Evolutionary conservation across 2,797 vertebrate species (phyloP), one percentile per base, ranked within the genome.

Genomic region (Leptoclinus maculatus): DNA sequence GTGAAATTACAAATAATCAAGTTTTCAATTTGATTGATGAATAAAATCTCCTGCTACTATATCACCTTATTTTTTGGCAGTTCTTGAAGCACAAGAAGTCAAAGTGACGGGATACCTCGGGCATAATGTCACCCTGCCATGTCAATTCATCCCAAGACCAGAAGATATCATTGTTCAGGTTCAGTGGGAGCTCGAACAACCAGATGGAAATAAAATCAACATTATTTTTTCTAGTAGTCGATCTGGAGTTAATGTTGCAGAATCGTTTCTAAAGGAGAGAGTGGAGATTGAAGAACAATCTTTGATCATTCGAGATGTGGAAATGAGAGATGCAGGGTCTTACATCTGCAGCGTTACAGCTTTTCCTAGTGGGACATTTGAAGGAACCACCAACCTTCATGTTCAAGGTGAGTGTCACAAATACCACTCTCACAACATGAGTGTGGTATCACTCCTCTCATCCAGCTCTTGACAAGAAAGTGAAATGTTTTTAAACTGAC

Each of bases 71-170:
- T 6, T 47, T 69, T 57, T 32, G 7, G 10, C 64, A 91, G 80
- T 56, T 80, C 21, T 70, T 38, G 13, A 76, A 34, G 64, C 80
- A 51, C 71, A 84, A 45, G 0, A 39, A 19, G 0, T 83, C n/a
- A 0, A 41, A 41, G 80, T 91, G 49, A 86, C 23, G 7, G 92
- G 77, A 72, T 84, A 87, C 53, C 17, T 88, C 4, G 76, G 78
- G 0, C 2, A 34, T 0, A 56, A 84, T 8, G 88, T 89, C 43
- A 85, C 34, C 21, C 69, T 94, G 75, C 62, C 45, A 0, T 94
- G 90, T 56, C 0, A 1, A 0, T 66, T 85, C 17, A 78, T 49
- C 70, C 21, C 11, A 38, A 51, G 17, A 27, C 0, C 1, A 56
- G 0, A 0, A 0, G 0, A 3, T 0, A 0, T 0, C 16, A 0